These are phyloP conservation scores for Laupala kohalensis DNA, from an alignment of 1,140 invertebrate genomes.

Conservation along the genomic window DNA sequence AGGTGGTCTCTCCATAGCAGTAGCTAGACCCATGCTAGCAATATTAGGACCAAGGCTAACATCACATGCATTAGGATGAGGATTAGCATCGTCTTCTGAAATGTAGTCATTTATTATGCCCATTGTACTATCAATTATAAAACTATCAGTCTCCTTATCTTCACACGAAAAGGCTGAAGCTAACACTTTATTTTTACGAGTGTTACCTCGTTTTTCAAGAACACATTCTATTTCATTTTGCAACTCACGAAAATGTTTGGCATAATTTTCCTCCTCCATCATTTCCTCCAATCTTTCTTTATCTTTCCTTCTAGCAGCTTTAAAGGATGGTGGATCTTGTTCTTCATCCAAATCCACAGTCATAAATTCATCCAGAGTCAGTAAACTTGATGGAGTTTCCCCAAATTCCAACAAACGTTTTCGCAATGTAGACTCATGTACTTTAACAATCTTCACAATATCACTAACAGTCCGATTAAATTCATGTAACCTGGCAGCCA, in stretches of 20 bases:
- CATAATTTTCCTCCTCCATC: conserved; percentile 13
- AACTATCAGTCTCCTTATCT: conserved; percentile 34
- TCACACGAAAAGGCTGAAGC: conserved; percentile 21
- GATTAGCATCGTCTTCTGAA: neutral
- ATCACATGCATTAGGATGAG: neutral
- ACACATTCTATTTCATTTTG: conserved; percentile 63
- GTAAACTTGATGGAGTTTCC: conserved; percentile 75
- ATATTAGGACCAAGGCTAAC: conserved; percentile 28
- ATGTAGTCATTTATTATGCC: conserved; percentile 36
- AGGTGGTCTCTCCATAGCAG: conserved; percentile 13
- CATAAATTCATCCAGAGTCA: conserved; percentile 96
- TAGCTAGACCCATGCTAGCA: conserved; percentile 28
- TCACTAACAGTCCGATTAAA: conserved; percentile 78
- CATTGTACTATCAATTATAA: conserved; percentile 42
- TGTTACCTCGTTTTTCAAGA: conserved; percentile 37
- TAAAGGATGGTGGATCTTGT: conserved; percentile 91
- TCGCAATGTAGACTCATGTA: conserved; percentile 83
- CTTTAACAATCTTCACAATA: conserved; percentile 89
- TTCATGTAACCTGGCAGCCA: conserved; percentile 84
- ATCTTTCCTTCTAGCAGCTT: conserved; percentile 74
- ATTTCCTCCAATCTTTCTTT: conserved; percentile 64
- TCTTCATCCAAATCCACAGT: conserved; percentile 92
- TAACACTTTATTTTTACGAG: neutral
- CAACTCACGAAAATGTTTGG: conserved; percentile 27
- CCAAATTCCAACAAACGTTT: conserved; percentile 92